A percentile compares a stretch with the other conserved stretches of the same genome.
phyloP scores from a whole-genome alignment of 2,888 invertebrate species.

The Muschampia plurimacula region DNA sequence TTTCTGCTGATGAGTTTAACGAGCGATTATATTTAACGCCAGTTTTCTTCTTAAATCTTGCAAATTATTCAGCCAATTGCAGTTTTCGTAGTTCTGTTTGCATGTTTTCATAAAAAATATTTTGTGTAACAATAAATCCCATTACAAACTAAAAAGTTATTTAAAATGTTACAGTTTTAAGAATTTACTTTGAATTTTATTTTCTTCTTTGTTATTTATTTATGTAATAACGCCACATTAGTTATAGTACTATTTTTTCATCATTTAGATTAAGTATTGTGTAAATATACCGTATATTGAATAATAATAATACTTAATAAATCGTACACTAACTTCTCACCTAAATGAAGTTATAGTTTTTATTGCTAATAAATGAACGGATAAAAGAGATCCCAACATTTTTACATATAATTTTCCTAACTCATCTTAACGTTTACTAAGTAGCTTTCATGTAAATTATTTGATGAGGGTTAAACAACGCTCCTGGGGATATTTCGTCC shows the following conservation, averaged over 20 bases:
- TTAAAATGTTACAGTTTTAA: too few relatives aligned
- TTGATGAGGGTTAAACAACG: slow-evolving; percentile 50
- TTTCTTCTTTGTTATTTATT: neutral
- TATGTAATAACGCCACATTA: neutral
- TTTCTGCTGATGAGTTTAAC: neutral
- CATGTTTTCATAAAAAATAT: neutral
- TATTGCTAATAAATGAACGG: neutral
- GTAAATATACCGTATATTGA: too few relatives aligned
- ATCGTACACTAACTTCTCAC: too few relatives aligned
- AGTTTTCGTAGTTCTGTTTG: neutral
- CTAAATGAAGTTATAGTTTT: neutral
- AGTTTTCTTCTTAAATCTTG: slow-evolving; percentile 1
- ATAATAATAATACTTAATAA: too few relatives aligned
- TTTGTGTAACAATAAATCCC: too few relatives aligned
- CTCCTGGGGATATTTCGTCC: slow-evolving; percentile 46
- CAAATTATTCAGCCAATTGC: neutral
- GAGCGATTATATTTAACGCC: neutral
- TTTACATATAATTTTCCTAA: slow-evolving; percentile 45
- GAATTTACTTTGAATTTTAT: too few relatives aligned
- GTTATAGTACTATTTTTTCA: too few relatives aligned
- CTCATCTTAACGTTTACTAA: slow-evolving; percentile 49
- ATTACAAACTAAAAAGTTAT: too few relatives aligned
- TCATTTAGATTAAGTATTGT: too few relatives aligned
- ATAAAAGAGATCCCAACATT: slow-evolving; percentile 38
- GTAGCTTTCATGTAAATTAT: slow-evolving; percentile 51